These are phyloP conservation scores for Neogale vison DNA, from an alignment of 2,113 vertebrate species.

Conservation along the genomic window DNA sequence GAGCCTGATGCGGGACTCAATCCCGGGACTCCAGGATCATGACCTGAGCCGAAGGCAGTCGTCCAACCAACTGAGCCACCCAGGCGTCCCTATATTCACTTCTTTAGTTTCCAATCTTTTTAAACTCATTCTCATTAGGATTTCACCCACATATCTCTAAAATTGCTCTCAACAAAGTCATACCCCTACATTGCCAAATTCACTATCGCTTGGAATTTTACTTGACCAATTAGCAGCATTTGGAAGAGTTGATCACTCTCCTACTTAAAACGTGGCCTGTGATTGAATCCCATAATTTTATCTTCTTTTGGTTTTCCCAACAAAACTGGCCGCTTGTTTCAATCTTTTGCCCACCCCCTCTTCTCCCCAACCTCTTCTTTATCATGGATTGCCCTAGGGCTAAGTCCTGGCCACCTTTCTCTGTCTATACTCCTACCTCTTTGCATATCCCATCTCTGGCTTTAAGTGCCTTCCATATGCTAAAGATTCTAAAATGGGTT, in stretches of 20 bases:
- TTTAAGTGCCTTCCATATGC: not conserved
- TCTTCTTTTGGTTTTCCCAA: not conserved
- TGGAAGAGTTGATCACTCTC: not conserved
- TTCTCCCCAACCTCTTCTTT: not conserved
- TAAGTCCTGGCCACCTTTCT: not conserved
- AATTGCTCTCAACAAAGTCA: not conserved
- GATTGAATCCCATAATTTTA: not conserved
- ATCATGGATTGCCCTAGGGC: not conserved
- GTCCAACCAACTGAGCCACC: no score
- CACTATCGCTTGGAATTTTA: not conserved
- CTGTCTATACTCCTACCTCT: no score
- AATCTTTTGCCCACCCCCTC: not conserved
- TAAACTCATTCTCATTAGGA: not conserved
- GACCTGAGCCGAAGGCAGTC: no score
- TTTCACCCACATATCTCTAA: not conserved
- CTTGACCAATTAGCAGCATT: not conserved
- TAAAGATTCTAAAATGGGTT: not conserved
- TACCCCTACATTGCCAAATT: not conserved
- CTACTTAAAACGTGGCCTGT: not conserved
- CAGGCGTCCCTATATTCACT: no score
- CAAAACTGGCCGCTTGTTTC: not conserved
- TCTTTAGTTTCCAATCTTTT: not conserved
- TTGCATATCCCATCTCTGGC: not conserved
- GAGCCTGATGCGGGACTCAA: no score
- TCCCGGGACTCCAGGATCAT: no score